Evolutionary conservation across 1,140 invertebrate genomes (phyloP), one percentile per base, ranked within the genome.

Genomic region (Drosophila bipectinata): DNA sequence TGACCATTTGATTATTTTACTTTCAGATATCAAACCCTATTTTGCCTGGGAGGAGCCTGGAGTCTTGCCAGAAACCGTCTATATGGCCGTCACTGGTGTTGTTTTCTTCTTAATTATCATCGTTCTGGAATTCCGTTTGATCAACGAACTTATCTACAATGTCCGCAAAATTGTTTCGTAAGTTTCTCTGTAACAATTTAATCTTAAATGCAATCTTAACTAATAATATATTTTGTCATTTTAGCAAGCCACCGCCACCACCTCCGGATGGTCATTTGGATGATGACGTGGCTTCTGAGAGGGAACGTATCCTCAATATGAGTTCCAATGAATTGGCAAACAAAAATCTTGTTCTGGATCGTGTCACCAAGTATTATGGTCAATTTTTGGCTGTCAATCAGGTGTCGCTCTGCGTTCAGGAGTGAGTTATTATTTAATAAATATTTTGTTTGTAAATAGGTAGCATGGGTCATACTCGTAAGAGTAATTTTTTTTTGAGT

Each of bases 301-400:
- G 92, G 41, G 24, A 89, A 14, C 91, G 83, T 30, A 91, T 92
- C 15, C 26, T 66, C 8, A 54, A 68, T 12, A 89, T 90, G 82
- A 59, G 54, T 1, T 12, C 30, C 10, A 7, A 51, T 4, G 69
- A 90, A 18, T 26, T 87, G 30, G 21, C 54, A 0, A 51, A 62
- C 9, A 87, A 92, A 37, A 92, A 90, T 68, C 64, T 93, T 18
- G 92, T 93, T 0, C 18, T 93, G 30, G 88, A 91, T 80, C 92
- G 94, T 77, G 79, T 95, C 0, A 94, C 93, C 4, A 97, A 97
- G 81, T 93, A 93, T 72, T 96, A 95, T 74, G 92, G 93, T 2
- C 92, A 92, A 1, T 93, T 95, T 47, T 72, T 93, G 41, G 96
- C 96, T 1, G 96, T 97, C 0, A 93, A 95, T 74, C 93, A 94